These are phyloP conservation scores for Danio choprae DNA, from an alignment of 2,797 vertebrate genomes.

Conservation along the genomic window DNA sequence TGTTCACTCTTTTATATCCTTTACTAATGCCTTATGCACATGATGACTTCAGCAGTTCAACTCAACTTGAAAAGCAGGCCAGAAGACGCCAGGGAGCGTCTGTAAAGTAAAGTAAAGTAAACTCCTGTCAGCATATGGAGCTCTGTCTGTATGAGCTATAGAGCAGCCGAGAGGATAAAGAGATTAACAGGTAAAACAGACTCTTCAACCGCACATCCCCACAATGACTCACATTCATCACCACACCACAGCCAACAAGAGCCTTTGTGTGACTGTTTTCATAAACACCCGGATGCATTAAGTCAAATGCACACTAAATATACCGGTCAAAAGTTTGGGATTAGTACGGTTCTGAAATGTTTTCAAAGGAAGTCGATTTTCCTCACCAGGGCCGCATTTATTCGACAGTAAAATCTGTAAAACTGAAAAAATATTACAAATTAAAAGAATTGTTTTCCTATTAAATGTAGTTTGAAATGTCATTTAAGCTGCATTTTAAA, in stretches of 20 bases:
- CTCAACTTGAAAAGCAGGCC: constrained; percentile 33
- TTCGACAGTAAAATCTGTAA: too few species aligned
- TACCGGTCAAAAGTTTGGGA: too few species aligned
- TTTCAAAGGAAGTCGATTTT: too few species aligned
- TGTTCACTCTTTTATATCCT: background rate
- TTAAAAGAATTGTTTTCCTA: too few species aligned
- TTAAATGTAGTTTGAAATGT: too few species aligned
- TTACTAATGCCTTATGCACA: background rate
- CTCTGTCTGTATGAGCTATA: constrained; percentile 24
- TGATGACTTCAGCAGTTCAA: constrained; percentile 31
- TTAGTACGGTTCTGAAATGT: too few species aligned
- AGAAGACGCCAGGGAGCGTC: constrained; percentile 38
- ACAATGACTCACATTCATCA: constrained; percentile 62
- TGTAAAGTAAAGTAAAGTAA: constrained; percentile 48
- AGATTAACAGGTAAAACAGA: constrained; percentile 56
- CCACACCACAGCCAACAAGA: constrained; percentile 54
- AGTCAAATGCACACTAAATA: background rate
- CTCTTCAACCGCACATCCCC: constrained; percentile 56
- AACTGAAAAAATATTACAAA: too few species aligned
- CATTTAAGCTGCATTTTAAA: too few species aligned
- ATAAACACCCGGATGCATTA: constrained; percentile 23
- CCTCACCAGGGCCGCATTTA: too few species aligned
- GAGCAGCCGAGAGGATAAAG: constrained; percentile 43
- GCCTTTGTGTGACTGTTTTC: constrained; percentile 42
- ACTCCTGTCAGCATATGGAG: constrained; percentile 56